These are phyloP conservation scores for Psittacula cyanocephala DNA, from an alignment of 2,113 vertebrate genomes.

Conservation along the genomic window DNA sequence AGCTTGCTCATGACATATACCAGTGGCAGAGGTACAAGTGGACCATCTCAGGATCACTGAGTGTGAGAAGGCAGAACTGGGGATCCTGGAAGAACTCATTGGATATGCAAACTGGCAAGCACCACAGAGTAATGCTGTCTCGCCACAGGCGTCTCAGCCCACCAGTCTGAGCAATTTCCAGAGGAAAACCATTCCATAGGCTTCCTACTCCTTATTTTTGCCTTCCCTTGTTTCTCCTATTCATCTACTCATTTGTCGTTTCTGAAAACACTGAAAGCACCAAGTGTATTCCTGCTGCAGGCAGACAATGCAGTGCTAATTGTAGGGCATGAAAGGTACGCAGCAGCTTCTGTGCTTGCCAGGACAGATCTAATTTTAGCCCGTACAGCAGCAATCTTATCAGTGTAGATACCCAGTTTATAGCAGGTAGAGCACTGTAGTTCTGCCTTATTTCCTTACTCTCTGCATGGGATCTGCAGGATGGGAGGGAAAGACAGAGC, in stretches of 20 bases:
- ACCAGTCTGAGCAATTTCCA: background rate
- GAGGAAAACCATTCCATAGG: background rate
- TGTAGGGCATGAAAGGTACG: background rate
- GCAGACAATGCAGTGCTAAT: conserved; percentile 6
- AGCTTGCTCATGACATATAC: background rate
- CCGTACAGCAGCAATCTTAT: conserved; percentile 17
- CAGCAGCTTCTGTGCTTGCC: background rate
- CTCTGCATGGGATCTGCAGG: background rate
- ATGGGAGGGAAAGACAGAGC: background rate
- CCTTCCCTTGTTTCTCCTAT: background rate
- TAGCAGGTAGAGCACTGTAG: conserved; percentile 28
- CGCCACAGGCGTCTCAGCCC: background rate
- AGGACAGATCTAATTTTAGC: conserved; percentile 34
- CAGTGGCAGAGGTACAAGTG: background rate
- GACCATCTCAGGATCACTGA: background rate
- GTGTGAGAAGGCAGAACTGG: background rate
- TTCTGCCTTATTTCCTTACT: conserved; percentile 3
- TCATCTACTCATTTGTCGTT: background rate
- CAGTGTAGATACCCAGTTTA: conserved; percentile 7
- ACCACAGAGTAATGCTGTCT: background rate
- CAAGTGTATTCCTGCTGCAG: background rate
- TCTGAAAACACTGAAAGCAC: conserved; percentile 29
- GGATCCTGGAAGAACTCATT: background rate
- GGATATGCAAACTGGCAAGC: background rate
- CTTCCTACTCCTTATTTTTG: background rate